These are phyloP conservation scores for Calidris pugnax DNA, from an alignment of 2,113 vertebrate genomes.

Conservation along the genomic window DNA sequence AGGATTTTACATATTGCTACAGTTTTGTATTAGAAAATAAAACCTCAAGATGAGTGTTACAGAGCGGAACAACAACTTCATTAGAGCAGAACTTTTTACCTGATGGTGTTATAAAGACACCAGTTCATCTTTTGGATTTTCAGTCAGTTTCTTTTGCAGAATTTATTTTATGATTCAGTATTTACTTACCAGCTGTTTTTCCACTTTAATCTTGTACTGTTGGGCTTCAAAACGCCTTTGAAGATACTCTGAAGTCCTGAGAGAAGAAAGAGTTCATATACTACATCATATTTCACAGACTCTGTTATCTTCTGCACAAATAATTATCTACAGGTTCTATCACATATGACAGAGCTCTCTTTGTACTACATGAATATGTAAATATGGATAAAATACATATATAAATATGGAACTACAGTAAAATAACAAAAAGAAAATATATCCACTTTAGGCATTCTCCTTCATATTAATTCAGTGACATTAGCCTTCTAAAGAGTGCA, in stretches of 20 bases:
- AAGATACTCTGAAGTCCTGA: constrained; percentile 84
- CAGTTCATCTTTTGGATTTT: background rate
- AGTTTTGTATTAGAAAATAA: background rate
- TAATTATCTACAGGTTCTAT: background rate
- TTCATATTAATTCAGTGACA: background rate
- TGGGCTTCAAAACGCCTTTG: constrained; percentile 86
- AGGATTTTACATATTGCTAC: background rate
- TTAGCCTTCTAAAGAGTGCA: background rate
- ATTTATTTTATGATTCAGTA: background rate
- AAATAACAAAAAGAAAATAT: background rate
- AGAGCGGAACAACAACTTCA: background rate
- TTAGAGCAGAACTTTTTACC: background rate
- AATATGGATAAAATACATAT: background rate
- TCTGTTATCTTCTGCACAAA: background rate
- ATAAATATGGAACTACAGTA: background rate
- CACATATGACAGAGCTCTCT: background rate
- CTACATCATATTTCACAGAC: background rate
- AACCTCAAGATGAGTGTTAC: background rate
- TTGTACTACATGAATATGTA: background rate
- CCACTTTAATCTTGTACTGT: constrained; percentile 88
- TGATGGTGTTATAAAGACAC: background rate
- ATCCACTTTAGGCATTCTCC: background rate
- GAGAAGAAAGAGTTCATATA: background rate
- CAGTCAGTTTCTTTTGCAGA: background rate
- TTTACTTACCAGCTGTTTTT: constrained; percentile 88